These are phyloP conservation scores for Hyalella azteca DNA, from an alignment of 2,888 invertebrate species.

Conservation along the genomic window DNA sequence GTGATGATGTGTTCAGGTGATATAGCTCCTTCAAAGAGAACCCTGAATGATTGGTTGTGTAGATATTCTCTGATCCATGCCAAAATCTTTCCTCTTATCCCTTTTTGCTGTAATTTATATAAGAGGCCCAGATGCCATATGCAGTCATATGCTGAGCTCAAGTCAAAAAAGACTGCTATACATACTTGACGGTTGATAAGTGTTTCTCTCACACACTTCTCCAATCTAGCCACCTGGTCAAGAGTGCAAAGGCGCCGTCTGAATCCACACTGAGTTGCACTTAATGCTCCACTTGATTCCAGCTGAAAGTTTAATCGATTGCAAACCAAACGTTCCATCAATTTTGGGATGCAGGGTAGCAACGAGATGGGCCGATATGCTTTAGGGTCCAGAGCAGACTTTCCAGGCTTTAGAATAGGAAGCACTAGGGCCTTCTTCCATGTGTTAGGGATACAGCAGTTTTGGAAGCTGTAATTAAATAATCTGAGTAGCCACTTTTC, in stretches of 20 bases:
- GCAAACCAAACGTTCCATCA: not conserved
- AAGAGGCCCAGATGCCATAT: not conserved
- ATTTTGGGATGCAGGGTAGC: not conserved
- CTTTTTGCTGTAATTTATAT: not conserved
- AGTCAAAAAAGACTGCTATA: slow-evolving; percentile 10
- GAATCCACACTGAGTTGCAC: not conserved
- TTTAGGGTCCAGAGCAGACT: not conserved
- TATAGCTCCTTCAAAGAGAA: not conserved
- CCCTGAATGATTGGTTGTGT: not conserved
- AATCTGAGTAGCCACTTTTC: not conserved
- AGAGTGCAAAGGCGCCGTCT: not conserved
- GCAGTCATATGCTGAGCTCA: no score
- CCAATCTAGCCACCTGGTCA: not conserved
- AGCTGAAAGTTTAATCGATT: not conserved
- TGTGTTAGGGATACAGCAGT: not conserved
- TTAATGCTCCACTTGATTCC: not conserved
- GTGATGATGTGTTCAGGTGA: not conserved
- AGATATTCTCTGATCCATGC: not conserved
- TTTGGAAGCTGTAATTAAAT: not conserved
- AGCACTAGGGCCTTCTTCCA: not conserved
- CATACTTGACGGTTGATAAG: not conserved
- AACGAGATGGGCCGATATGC: slow-evolving; percentile 2
- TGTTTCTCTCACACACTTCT: not conserved
- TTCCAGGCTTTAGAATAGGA: not conserved
- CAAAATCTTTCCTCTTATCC: not conserved